Percentiles rank a stretch among this genome's conserved stretches.
phyloP scores from a whole-genome alignment of 2,113 vertebrate species.

The Panthera tigris region DNA sequence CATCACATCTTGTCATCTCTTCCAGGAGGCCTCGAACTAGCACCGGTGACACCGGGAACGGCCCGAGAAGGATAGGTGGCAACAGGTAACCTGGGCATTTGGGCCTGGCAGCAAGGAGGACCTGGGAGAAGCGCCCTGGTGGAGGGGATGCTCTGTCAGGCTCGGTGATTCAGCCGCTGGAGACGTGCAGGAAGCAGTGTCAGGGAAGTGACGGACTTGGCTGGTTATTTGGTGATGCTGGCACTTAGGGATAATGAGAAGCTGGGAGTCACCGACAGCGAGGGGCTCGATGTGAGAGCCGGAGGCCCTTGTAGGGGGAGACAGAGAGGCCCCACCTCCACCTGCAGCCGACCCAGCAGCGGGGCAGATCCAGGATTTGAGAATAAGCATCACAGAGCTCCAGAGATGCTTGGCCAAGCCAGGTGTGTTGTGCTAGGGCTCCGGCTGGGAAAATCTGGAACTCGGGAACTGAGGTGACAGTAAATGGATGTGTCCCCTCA shows the following conservation, averaged over 20 bases:
- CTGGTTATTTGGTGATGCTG: neutral
- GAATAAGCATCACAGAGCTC: neutral
- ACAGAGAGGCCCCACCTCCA: neutral
- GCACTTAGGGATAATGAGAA: neutral
- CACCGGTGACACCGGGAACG: neutral
- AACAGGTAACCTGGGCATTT: neutral
- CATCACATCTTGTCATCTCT: neutral
- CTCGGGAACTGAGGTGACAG: neutral
- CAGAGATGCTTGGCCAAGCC: neutral
- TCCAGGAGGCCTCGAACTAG: neutral
- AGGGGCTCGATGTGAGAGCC: neutral
- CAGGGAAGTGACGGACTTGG: neutral
- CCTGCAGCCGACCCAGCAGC: neutral
- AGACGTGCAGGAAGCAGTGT: neutral
- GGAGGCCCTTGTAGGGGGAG: neutral
- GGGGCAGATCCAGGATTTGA: neutral
- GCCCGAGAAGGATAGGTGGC: neutral
- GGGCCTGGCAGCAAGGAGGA: neutral
- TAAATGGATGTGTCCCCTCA: neutral
- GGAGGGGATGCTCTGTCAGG: neutral
- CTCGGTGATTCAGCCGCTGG: neutral
- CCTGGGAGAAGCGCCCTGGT: neutral
- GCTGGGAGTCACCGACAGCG: neutral
- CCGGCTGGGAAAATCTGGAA: neutral
- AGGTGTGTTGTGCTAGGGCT: neutral